Evolutionary conservation across 2,888 invertebrate genomes (phyloP).

Genomic region (Cryptocephalus primarius): DNA sequence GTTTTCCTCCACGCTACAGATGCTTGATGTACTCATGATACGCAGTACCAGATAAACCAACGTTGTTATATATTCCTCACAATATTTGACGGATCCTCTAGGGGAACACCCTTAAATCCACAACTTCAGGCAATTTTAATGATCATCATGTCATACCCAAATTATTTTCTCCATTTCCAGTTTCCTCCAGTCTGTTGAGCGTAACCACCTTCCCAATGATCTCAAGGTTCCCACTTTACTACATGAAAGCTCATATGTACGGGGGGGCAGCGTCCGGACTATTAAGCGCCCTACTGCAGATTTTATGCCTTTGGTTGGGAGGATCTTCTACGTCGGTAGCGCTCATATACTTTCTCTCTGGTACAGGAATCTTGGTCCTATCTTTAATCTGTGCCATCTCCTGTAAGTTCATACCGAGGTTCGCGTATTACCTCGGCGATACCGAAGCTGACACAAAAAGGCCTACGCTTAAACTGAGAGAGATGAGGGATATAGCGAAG

Average conservation of each 20-base stretch:
- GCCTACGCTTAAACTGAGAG: not conserved
- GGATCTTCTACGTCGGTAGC: constrained; percentile 4
- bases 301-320: constrained; percentile 4
- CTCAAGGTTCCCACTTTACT: constrained; percentile 11
- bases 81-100: too few species aligned
- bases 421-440: constrained; percentile 1
- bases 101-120: too few species aligned
- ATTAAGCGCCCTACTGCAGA: constrained; percentile 7
- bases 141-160: too few species aligned
- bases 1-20: too few species aligned
- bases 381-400: not conserved
- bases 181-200: too few species aligned
- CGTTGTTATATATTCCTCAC: too few species aligned
- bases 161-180: too few species aligned
- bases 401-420: constrained; percentile 1
- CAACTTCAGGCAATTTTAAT: too few species aligned
- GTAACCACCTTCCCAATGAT: not conserved
- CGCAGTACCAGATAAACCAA: too few species aligned
- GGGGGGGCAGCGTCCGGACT: constrained; percentile 8
- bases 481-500: not conserved
- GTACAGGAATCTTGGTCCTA: not conserved
- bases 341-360: constrained; percentile 5
- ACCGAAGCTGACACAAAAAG: not conserved
- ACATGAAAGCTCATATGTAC: constrained; percentile 8
- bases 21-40: too few species aligned